These are phyloP conservation scores for Mastacembelus armatus DNA, from an alignment of 2,797 vertebrate species.

Conservation along the genomic window DNA sequence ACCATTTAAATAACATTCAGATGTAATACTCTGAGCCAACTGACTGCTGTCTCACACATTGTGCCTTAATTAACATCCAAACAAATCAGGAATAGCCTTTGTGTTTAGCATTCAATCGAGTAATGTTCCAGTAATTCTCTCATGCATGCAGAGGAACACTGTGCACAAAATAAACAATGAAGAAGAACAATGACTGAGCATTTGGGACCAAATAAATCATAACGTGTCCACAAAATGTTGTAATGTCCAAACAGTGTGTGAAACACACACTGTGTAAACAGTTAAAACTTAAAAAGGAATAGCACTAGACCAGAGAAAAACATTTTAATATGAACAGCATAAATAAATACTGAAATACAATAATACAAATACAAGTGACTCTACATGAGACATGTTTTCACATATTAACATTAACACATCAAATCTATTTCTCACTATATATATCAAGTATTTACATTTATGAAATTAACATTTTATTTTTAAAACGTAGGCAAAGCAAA, in stretches of 20 bases:
- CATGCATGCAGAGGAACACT: constrained; percentile 36
- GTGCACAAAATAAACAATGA: constrained; percentile 30
- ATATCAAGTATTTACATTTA: no score
- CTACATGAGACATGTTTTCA: no score
- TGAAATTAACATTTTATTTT: no score
- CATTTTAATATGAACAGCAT: no score
- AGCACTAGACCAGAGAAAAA: no score
- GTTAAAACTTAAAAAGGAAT: no score
- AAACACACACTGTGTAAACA: background rate
- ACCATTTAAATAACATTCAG: background rate
- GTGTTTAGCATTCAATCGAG: constrained; percentile 9
- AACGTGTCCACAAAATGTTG: background rate
- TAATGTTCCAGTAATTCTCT: constrained; percentile 14
- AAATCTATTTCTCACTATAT: no score
- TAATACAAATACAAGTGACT: no score
- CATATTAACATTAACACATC: no score
- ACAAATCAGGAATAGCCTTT: constrained; percentile 1
- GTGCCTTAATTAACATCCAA: constrained; percentile 17
- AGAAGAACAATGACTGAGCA: constrained; percentile 6
- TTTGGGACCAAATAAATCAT: constrained; percentile 5
- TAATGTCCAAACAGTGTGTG: background rate
- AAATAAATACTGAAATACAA: no score
- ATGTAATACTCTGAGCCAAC: constrained; percentile 1
- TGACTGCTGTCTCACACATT: constrained; percentile 18
- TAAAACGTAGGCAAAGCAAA: no score